Evolutionary conservation across 2,797 vertebrate species (phyloP), one percentile per base, ranked within the genome.

Genomic region (Pygocentrus nattereri): DNA sequence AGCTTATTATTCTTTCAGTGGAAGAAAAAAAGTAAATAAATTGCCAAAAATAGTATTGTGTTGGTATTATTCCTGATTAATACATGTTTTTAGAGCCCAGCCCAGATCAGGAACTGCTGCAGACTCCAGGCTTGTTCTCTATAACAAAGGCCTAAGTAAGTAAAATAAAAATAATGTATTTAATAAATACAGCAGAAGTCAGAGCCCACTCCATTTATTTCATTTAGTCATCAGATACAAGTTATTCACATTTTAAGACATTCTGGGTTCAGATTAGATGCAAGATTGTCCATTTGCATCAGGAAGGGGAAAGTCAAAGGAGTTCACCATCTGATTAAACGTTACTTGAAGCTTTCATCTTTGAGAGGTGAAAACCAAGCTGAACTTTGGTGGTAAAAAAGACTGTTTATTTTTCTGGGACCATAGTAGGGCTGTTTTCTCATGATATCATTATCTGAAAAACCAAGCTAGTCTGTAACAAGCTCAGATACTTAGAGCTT

Each of bases 11-110:
- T 79, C 67, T 73, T 82, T 56, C 73, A 72, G 41, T 76, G 80
- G 62, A 77, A 78, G 68, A 68, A 65, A 80, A 65, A 15, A 41
- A 81, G 85, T 88, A 90, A 88, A 89, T 85, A 83, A 84, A 68
- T 89, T 76, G 68, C 31, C n/a, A 78, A 34, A 34, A 16, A 65
- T 50, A 59, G 76, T 58, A 19, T 80, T 10, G 2, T 62, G 27
- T 41, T 56, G 74, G 16, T 61, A 18, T 59, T 74, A 19, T 52
- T 31, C 52, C 23, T n/a, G 10, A 41, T 21, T 18, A 34, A 5
- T 21, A 21, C 25, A 61, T 64, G 61, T n/a, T 67, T 68, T 4
- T 13, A 25, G 18, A 38, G 64, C 19, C 31, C 31, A 38, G 64
- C 19, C 31, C 31, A 67, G 12, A n/a, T 23, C 30, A 2, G 34